Evolutionary conservation across 1,140 invertebrate genomes (phyloP).

Genomic region (Dendroctonus valens): DNA sequence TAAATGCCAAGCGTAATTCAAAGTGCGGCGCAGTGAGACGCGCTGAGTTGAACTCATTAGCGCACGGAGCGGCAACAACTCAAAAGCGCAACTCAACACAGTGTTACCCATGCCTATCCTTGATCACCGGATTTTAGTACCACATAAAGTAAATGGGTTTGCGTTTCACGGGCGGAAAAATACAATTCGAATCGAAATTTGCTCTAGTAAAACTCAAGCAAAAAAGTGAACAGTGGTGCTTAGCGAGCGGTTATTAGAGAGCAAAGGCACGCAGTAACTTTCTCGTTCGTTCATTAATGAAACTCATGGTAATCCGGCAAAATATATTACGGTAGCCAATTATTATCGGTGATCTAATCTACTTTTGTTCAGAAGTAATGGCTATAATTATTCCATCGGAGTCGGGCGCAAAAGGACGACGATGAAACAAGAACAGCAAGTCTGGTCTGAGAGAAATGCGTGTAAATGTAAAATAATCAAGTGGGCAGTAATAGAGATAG

Average conservation of each 20-base stretch:
- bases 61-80: too few species aligned
- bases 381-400: constrained; percentile 41
- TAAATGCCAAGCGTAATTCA: too few species aligned
- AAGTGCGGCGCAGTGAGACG: too few species aligned
- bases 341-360: constrained; percentile 43
- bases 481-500: constrained; percentile 46
- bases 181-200: too few species aligned
- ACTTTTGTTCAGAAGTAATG: constrained; percentile 42
- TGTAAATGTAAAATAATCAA: constrained; percentile 48
- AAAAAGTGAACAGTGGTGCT: constrained; percentile 10
- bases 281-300: constrained; percentile 37
- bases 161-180: too few species aligned
- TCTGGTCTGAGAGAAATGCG: constrained; percentile 39
- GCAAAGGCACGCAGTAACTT: constrained; percentile 29
- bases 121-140: too few species aligned
- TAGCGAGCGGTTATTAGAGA: constrained; percentile 29
- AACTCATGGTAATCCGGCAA: constrained; percentile 32
- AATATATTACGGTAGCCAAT: constrained; percentile 41
- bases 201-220: too few species aligned
- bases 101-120: too few species aligned
- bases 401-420: constrained; percentile 30
- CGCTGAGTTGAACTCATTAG: too few species aligned
- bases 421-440: constrained; percentile 30
- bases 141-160: too few species aligned
- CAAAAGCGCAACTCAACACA: too few species aligned